Evolutionary conservation across 2,797 vertebrate genomes (phyloP).

Genomic region (Tenualosa thibaudeaui): DNA sequence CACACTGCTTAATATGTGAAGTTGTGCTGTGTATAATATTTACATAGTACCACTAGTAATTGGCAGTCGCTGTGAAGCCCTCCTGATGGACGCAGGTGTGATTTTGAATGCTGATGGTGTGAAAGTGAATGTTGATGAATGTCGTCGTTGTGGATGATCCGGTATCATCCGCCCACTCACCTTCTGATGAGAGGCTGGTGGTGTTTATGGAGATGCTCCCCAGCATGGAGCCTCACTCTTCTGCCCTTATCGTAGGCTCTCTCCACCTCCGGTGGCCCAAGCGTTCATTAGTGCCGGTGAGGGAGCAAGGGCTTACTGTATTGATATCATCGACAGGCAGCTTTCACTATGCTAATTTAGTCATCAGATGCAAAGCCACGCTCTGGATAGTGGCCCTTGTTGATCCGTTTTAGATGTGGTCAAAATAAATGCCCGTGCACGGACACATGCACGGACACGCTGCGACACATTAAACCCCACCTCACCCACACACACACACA

Average conservation of each 20-base stretch:
- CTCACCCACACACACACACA: neutral
- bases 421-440: neutral
- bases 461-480: too few species aligned
- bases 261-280: neutral
- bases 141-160: neutral
- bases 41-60: neutral
- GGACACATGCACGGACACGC: neutral
- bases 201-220: neutral
- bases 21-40: neutral
- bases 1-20: neutral
- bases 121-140: constrained; percentile 5
- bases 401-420: neutral
- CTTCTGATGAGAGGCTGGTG: neutral
- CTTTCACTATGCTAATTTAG: constrained; percentile 9
- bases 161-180: neutral
- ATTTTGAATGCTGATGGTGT: constrained; percentile 2
- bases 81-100: neutral
- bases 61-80: neutral
- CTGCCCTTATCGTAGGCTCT: neutral
- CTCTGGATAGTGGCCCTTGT: neutral
- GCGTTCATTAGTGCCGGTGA: neutral
- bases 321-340: constrained; percentile 5
- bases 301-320: neutral
- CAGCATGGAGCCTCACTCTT: neutral
- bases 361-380: neutral